Conservation (phyloP, 2,113 vertebrate genomes). For the Poeciliopsis occidentalis region DNA sequence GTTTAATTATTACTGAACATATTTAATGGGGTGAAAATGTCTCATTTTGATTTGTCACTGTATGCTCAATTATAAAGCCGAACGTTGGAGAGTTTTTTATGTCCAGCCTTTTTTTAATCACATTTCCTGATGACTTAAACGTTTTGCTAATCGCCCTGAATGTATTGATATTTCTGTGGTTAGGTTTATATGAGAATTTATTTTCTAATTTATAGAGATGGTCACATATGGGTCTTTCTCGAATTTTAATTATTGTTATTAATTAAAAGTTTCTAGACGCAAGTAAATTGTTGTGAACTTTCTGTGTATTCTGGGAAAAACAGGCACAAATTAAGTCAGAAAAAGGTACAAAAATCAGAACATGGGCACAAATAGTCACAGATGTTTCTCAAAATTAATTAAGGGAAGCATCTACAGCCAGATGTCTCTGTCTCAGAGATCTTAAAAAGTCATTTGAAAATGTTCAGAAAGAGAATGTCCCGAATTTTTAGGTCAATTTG, state of each 20-base stretch:
- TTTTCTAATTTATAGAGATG: not conserved
- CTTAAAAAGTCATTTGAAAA: not conserved
- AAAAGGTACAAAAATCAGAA: too few species aligned
- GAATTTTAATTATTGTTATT: too few species aligned
- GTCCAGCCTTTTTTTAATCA: not conserved
- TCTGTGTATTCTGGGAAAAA: too few species aligned
- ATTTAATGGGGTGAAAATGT: not conserved
- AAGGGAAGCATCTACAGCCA: too few species aligned
- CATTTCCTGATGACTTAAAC: not conserved
- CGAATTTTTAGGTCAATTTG: not conserved
- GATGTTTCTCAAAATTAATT: too few species aligned
- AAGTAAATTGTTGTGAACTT: too few species aligned
- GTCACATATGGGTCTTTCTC: not conserved
- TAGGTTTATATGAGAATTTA: not conserved
- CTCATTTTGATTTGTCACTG: not conserved
- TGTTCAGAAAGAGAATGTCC: not conserved
- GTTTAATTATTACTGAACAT: not conserved
- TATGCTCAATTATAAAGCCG: not conserved
- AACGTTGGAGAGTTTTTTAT: not conserved
- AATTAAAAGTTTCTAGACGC: too few species aligned
- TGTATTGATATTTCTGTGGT: not conserved
- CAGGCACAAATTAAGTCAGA: too few species aligned
- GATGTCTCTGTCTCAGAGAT: not conserved
- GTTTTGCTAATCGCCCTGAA: not conserved
- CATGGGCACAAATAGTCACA: too few species aligned